Evolutionary conservation across 2,113 vertebrate species (phyloP).

Genomic region (Rhynchomys soricoides): DNA sequence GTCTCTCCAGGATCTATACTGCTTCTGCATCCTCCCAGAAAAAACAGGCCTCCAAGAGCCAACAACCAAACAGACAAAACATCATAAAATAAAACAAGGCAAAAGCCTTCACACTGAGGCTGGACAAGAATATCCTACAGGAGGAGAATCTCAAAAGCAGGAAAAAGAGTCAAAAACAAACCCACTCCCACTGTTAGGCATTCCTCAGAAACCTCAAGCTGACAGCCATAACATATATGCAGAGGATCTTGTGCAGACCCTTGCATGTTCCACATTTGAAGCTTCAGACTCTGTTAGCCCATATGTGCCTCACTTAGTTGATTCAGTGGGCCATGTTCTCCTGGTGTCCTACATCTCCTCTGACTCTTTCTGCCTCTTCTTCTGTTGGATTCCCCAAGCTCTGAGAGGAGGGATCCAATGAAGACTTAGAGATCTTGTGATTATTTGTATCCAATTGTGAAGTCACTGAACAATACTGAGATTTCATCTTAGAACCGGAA

Average conservation of each 20-base stretch:
- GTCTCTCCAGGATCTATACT: not conserved
- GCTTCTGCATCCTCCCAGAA: not conserved
- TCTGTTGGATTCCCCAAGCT: not conserved
- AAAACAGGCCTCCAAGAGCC: not conserved
- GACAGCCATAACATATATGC: not conserved
- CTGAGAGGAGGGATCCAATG: not conserved
- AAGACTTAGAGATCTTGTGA: not conserved
- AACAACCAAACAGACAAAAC: not conserved
- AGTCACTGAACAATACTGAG: not conserved
- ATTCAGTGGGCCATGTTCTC: not conserved
- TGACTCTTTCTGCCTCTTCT: not conserved
- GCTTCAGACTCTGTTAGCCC: not conserved
- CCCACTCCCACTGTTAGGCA: no score
- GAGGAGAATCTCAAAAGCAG: not conserved
- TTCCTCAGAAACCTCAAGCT: not conserved
- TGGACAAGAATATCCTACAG: not conserved
- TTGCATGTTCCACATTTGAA: not conserved
- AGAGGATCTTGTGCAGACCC: not conserved
- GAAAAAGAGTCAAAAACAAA: not conserved
- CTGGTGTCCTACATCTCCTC: not conserved
- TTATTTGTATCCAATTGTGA: not conserved
- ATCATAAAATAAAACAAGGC: not conserved
- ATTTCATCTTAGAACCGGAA: not conserved
- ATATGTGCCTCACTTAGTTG: not conserved
- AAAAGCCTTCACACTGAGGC: not conserved